These are phyloP conservation scores for Tachina lurida DNA, from an alignment of 2,888 invertebrate species.

Conservation along the genomic window DNA sequence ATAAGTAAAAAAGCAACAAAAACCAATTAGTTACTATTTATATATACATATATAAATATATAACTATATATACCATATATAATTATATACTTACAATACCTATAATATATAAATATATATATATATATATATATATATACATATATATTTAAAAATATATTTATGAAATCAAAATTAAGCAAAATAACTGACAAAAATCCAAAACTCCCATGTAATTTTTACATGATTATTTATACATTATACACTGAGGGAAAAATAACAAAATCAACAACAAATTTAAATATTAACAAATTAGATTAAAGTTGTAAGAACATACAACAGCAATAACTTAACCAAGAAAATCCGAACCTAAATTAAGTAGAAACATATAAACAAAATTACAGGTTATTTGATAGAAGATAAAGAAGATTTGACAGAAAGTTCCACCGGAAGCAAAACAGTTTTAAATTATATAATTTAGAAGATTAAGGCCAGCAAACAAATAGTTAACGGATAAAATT, in stretches of 20 bases:
- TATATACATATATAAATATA: constrained; percentile 70
- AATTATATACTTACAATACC: constrained; percentile 66
- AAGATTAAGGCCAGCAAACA: no score
- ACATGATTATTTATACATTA: constrained; percentile 70
- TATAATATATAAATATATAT: constrained; percentile 67
- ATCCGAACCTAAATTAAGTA: constrained; percentile 61
- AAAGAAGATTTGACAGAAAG: not conserved
- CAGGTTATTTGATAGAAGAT: constrained; percentile 42
- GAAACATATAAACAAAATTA: constrained; percentile 54
- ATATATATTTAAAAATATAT: constrained; percentile 67
- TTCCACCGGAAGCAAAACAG: not conserved
- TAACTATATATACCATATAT: constrained; percentile 64
- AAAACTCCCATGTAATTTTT: constrained; percentile 69
- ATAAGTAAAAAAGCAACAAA: constrained; percentile 69
- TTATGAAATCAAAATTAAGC: constrained; percentile 58
- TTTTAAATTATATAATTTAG: no score
- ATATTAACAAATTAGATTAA: constrained; percentile 45
- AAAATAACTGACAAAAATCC: constrained; percentile 39
- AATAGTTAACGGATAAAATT: no score
- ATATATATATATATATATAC: constrained; percentile 61
- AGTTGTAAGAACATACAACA: constrained; percentile 15
- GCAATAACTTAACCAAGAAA: constrained; percentile 38
- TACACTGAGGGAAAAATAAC: constrained; percentile 42
- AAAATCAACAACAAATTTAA: constrained; percentile 18
- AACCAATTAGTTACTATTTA: constrained; percentile 71